These are phyloP conservation scores for Didymodactylos carnosus DNA, from an alignment of 2,888 invertebrate species.

Conservation along the genomic window DNA sequence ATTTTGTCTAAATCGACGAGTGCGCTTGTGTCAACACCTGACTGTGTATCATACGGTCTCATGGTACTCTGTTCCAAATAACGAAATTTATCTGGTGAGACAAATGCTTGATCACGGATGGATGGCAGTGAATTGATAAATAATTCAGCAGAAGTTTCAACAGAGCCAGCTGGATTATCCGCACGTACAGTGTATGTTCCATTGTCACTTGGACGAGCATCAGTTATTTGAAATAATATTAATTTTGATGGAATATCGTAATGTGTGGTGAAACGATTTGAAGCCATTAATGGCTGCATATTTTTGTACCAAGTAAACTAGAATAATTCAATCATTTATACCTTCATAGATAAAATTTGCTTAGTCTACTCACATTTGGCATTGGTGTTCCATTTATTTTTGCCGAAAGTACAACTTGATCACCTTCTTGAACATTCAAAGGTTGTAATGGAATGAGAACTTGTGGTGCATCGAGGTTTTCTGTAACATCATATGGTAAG, in stretches of 20 bases:
- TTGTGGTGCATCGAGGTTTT: constrained; percentile 50
- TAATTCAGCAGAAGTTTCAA: not conserved
- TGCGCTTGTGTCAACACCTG: not conserved
- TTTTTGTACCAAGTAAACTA: constrained; percentile 15
- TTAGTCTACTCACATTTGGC: constrained; percentile 5
- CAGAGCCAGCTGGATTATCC: not conserved
- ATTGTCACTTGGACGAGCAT: constrained; percentile 1
- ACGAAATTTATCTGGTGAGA: not conserved
- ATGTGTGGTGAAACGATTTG: constrained; percentile 1
- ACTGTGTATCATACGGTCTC: not conserved
- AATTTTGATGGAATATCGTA: constrained; percentile 2
- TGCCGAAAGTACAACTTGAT: constrained; percentile 1
- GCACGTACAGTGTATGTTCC: constrained; percentile 5
- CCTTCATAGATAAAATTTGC: not conserved
- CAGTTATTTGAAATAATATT: constrained; percentile 1
- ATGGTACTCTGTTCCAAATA: not conserved
- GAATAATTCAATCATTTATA: not conserved
- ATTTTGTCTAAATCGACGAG: not conserved
- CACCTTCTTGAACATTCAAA: constrained; percentile 39
- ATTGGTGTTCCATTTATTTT: constrained; percentile 12
- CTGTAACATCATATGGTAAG: not conserved
- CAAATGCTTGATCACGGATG: not conserved
- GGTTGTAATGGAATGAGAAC: constrained; percentile 92
- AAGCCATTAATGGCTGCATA: constrained; percentile 1
- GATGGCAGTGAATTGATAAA: not conserved